Conservation (phyloP, 2,113 vertebrate genomes). For the Gnathonemus echidnorhynchus region DNA sequence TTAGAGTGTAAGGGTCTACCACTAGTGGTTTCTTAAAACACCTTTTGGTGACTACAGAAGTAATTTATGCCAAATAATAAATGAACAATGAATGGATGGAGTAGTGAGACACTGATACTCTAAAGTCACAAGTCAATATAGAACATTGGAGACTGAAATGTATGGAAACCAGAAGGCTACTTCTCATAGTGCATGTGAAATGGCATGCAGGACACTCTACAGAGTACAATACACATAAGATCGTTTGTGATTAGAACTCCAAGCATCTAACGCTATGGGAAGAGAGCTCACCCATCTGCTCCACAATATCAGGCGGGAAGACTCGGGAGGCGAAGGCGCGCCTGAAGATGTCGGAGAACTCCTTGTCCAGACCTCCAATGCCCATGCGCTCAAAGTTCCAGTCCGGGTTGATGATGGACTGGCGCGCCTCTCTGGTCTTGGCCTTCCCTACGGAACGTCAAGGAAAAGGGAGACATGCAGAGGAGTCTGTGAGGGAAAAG, state of each 20-base stretch:
- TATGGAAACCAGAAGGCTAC: neutral
- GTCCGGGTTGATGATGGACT: constrained; percentile 97
- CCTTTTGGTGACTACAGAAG: neutral
- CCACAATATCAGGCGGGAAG: constrained; percentile 93
- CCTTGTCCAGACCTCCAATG: constrained; percentile 92
- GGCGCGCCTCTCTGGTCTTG: constrained; percentile 82
- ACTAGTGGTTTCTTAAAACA: neutral
- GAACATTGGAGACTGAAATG: neutral
- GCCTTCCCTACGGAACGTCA: constrained; percentile 69
- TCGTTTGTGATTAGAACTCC: neutral
- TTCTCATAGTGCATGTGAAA: neutral
- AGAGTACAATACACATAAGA: neutral
- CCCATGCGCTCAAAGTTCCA: constrained; percentile 99
- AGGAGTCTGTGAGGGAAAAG: neutral
- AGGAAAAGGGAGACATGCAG: neutral
- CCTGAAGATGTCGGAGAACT: constrained; percentile 94
- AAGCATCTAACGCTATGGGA: neutral
- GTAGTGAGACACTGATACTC: neutral
- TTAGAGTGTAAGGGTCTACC: neutral
- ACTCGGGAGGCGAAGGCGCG: constrained; percentile 93
- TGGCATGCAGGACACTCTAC: neutral
- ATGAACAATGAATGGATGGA: neutral
- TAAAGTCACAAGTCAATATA: neutral
- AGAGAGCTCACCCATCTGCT: constrained; percentile 89
- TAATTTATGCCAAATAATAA: neutral